Evolutionary conservation across 2,113 vertebrate genomes (phyloP), one percentile per base, ranked within the genome.

Genomic region (Petroica traversi): DNA sequence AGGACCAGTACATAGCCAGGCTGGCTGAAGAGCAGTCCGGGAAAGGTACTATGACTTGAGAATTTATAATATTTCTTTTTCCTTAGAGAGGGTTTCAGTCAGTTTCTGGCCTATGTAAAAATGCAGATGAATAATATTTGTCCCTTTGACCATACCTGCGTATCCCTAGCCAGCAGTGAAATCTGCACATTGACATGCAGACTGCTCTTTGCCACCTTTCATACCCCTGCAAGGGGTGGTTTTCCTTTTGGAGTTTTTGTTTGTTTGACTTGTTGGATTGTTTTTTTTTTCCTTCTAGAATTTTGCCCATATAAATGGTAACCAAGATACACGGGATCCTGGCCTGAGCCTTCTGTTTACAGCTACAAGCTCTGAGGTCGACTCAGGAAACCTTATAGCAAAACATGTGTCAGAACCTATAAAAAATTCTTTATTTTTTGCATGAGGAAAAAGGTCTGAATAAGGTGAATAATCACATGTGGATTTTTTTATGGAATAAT

Each of bases 211-310:
- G 16, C 11, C 41, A 46, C 20, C 9, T 77, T 84, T 85, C 76
- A 49, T 73, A 52, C 24, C 52, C 24, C 52, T 11, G 5, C 0
- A 0, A 48, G 14, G 17, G 9, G 4, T 62, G 33, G 8, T 23
- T 78, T 64, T 59, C 8, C 19, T 22, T 26, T 19, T 31, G 25
- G 7, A 25, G 28, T 12, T 51, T 36, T 58, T 13, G 1, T 25
- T 33, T 9, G 9, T 4, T 59, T n/a, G 4, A 5, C 43, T 61
- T 51, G 26, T 24, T 52, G 12, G n/a, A n/a, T n/a, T n/a, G n/a
- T n/a, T 23, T 5, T 15, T 14, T 33, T 22, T 58, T 29, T 15
- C 19, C 4, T 22, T 73, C 82, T 58, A 31, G 23, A 63, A 75
- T 67, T 79, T 93, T 29, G 2, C 3, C 24, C 4, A 0, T 82